Evolutionary conservation across 2,888 invertebrate species (phyloP).

Genomic region (Drosophila fulvimacula): DNA sequence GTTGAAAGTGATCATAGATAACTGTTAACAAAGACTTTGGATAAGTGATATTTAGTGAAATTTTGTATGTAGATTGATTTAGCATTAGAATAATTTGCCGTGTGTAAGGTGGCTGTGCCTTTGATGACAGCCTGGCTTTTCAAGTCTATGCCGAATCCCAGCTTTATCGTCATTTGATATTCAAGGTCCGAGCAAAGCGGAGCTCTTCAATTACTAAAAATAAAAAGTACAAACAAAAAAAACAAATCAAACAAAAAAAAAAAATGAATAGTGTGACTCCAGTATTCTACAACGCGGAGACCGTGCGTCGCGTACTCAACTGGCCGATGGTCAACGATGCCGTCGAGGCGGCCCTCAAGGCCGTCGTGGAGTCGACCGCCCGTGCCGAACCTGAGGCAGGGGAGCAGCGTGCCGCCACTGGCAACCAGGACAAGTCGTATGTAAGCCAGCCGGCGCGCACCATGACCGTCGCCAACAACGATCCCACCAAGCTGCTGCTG

Average conservation of each 20-base stretch:
- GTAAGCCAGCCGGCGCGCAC: slow-evolving; percentile 82
- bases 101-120: neutral
- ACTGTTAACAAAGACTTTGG: neutral
- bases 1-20: neutral
- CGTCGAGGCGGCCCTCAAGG: slow-evolving; percentile 83
- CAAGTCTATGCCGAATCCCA: neutral
- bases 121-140: neutral
- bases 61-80: too few relatives aligned
- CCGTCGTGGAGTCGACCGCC: slow-evolving; percentile 54
- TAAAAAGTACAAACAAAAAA: too few relatives aligned
- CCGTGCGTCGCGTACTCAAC: slow-evolving; percentile 82
- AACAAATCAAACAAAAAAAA: neutral
- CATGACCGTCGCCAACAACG: slow-evolving; percentile 68
- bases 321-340: slow-evolving; percentile 84
- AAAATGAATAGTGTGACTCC: slow-evolving; percentile 37
- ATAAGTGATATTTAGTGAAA: neutral
- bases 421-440: slow-evolving; percentile 23
- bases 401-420: neutral
- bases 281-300: slow-evolving; percentile 78
- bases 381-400: accelerated
- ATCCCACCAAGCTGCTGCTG: slow-evolving; percentile 77
- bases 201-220: neutral
- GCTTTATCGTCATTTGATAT: neutral
- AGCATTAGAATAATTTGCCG: too few relatives aligned
- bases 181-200: neutral